These are phyloP conservation scores for Melieria omissa DNA, from an alignment of 2,888 invertebrate genomes.

Conservation along the genomic window DNA sequence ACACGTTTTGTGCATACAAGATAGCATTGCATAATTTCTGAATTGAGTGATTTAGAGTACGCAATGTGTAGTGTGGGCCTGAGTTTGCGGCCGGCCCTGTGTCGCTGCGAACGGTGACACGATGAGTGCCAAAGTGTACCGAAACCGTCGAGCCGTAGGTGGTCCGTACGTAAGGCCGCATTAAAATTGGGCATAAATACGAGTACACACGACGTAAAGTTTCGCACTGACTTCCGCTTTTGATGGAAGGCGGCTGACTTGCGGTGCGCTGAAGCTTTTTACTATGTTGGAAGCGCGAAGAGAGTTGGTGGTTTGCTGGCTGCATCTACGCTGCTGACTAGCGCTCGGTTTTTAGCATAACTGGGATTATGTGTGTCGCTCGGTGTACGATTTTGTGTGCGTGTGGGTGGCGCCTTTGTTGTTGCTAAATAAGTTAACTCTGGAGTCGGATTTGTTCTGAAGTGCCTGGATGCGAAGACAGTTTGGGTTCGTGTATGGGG, in stretches of 20 bases:
- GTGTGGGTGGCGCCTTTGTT: background rate
- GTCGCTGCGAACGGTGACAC: too few species aligned
- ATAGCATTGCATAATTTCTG: too few species aligned
- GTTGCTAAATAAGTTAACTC: slow-evolving; percentile 20
- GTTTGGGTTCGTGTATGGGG: slow-evolving; percentile 9
- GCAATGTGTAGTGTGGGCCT: too few species aligned
- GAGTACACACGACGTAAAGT: slow-evolving; percentile 6
- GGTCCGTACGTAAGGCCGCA: background rate
- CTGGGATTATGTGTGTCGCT: background rate
- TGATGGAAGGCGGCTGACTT: background rate
- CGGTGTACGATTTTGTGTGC: background rate
- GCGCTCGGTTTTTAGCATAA: too few species aligned
- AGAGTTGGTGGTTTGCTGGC: too few species aligned
- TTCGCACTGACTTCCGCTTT: slow-evolving; percentile 13
- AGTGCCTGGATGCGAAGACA: background rate
- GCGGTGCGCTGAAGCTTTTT: slow-evolving; percentile 3
- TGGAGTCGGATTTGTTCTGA: slow-evolving; percentile 15
- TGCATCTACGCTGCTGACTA: too few species aligned
- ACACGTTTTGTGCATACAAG: too few species aligned
- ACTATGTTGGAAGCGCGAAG: background rate
- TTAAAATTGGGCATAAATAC: slow-evolving; percentile 19
- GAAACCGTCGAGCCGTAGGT: too few species aligned
- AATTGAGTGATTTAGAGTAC: too few species aligned
- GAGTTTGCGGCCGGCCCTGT: too few species aligned
- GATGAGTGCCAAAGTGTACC: too few species aligned